phyloP scores from a whole-genome alignment of 1,140 invertebrate species.

The Uloborus diversus region DNA sequence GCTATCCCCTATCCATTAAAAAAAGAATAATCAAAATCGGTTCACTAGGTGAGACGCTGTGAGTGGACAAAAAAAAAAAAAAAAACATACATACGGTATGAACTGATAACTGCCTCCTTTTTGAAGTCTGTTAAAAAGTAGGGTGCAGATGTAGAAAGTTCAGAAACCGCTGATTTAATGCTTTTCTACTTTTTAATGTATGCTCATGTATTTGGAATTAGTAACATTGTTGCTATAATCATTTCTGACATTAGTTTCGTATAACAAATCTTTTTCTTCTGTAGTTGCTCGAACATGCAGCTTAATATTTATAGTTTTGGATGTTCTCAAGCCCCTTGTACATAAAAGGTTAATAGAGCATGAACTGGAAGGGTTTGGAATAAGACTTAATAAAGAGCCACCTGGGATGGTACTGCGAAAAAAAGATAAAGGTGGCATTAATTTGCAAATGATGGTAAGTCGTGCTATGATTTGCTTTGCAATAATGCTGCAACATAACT shows the following conservation, averaged over 20 bases:
- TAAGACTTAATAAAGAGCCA: slow-evolving; percentile 95
- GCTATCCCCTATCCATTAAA: too few species aligned
- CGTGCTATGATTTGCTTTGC: too few species aligned
- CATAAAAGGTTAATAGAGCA: slow-evolving; percentile 97
- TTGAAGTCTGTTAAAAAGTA: too few species aligned
- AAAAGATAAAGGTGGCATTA: slow-evolving; percentile 98
- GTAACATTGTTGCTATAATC: background rate
- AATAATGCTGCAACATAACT: background rate
- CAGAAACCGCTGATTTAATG: too few species aligned
- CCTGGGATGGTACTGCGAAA: slow-evolving; percentile 96
- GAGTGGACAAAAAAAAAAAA: too few species aligned
- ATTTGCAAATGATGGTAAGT: slow-evolving; percentile 85
- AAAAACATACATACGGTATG: too few species aligned
- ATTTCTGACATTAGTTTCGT: background rate
- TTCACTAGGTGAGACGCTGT: too few species aligned
- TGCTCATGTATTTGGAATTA: too few species aligned
- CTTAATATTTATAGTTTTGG: slow-evolving; percentile 97
- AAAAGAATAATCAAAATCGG: too few species aligned
- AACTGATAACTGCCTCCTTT: too few species aligned
- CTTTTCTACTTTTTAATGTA: too few species aligned
- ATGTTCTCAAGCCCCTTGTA: slow-evolving; percentile 95
- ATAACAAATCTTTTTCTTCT: slow-evolving; percentile 6
- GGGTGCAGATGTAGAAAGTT: too few species aligned
- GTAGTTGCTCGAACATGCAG: slow-evolving; percentile 95
- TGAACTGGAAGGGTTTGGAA: slow-evolving; percentile 98